phyloP scores from a whole-genome alignment of 2,888 invertebrate genomes.

The Phortica okadai region DNA sequence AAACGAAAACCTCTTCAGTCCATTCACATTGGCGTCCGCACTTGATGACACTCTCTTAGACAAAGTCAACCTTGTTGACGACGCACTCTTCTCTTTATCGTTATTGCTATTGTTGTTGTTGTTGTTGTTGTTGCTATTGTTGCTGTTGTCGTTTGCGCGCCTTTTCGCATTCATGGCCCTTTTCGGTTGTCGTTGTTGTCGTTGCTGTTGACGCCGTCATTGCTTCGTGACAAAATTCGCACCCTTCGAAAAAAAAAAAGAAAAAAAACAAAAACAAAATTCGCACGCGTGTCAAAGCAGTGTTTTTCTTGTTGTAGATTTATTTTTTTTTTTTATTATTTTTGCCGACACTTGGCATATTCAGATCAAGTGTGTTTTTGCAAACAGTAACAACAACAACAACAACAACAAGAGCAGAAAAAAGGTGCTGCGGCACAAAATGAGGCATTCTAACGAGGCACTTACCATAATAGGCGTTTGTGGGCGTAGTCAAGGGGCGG shows the following conservation, averaged over 20 bases:
- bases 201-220: conserved; percentile 61
- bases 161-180: neutral
- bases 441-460: conserved; percentile 12
- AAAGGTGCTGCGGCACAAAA: neutral
- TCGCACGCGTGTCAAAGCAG: conserved; percentile 16
- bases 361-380: conserved; percentile 2
- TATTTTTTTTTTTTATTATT: neutral
- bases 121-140: neutral
- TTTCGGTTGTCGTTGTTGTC: neutral
- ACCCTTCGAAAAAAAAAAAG: conserved; percentile 59
- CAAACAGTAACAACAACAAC: neutral
- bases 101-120: conserved; percentile 7
- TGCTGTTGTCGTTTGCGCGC: conserved; percentile 5
- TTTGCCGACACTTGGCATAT: neutral
- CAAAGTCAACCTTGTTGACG: neutral
- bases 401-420: neutral
- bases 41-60: conserved; percentile 22
- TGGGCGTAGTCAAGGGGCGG: neutral
- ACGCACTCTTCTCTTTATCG: neutral
- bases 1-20: neutral
- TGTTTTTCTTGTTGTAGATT: neutral
- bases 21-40: neutral
- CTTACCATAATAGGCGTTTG: conserved; percentile 1
- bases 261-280: conserved; percentile 13
- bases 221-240: conserved; percentile 71